These are phyloP conservation scores for Thaumatotibia leucotreta DNA, from an alignment of 1,140 invertebrate genomes.

Conservation along the genomic window DNA sequence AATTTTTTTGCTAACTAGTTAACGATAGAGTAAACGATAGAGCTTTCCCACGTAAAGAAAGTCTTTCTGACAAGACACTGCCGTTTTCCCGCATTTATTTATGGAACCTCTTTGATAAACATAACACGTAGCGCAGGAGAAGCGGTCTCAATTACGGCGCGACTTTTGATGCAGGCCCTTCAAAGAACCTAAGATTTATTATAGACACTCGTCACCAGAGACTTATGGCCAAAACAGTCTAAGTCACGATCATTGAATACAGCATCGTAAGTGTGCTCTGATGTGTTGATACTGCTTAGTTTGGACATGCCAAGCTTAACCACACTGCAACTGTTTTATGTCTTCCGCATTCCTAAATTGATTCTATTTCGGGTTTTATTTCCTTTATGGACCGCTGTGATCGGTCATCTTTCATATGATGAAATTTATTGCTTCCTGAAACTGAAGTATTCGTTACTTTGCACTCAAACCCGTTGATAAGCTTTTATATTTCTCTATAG, in stretches of 20 bases:
- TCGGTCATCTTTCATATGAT: slow-evolving; percentile 26
- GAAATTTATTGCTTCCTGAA: slow-evolving; percentile 32
- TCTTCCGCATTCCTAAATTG: slow-evolving; percentile 53
- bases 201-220: neutral
- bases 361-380: slow-evolving; percentile 47
- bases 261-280: slow-evolving; percentile 17
- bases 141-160: slow-evolving; percentile 6
- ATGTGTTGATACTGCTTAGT: too few relatives aligned
- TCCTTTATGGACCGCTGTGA: slow-evolving; percentile 33
- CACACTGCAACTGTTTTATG: slow-evolving; percentile 37
- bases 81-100: neutral
- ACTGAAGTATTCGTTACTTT: slow-evolving; percentile 21
- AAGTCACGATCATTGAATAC: slow-evolving; percentile 22
- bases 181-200: slow-evolving; percentile 8
- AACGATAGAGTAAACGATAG: too few relatives aligned
- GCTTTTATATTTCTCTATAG: too few relatives aligned
- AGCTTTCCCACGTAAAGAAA: slow-evolving; percentile 6
- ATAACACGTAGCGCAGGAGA: slow-evolving; percentile 2
- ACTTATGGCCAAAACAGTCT: slow-evolving; percentile 8
- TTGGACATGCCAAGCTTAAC: slow-evolving; percentile 25
- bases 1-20: neutral
- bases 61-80: neutral
- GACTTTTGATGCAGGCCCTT: neutral
- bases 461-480: neutral
- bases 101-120: slow-evolving; percentile 7